Conservation (phyloP, 2,888 invertebrate genomes). For the Temnothorax unifasciatus region DNA sequence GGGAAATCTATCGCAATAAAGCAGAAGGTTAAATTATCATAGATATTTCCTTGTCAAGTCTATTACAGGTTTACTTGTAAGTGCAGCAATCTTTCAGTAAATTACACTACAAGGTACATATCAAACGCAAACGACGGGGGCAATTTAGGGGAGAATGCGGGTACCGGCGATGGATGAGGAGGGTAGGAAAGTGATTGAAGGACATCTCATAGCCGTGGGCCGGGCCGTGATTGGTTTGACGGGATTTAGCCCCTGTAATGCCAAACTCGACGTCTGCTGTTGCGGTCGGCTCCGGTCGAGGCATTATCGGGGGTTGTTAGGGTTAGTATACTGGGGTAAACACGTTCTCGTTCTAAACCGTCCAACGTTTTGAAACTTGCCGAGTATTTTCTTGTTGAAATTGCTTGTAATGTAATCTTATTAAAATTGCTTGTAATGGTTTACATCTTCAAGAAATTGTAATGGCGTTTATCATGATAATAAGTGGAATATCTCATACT, state of each 20-base stretch:
- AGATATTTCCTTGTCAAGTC: neutral
- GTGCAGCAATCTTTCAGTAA: neutral
- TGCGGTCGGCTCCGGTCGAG: slow-evolving; percentile 71
- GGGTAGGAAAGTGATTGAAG: slow-evolving; percentile 50
- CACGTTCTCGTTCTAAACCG: slow-evolving; percentile 71
- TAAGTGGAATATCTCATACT: neutral
- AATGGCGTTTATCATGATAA: neutral
- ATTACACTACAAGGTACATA: slow-evolving; percentile 9
- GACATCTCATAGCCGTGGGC: slow-evolving; percentile 47
- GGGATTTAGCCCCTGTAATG: slow-evolving; percentile 74
- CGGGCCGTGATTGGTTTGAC: slow-evolving; percentile 72
- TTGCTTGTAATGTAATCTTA: slow-evolving; percentile 31
- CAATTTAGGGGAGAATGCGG: slow-evolving; percentile 16
- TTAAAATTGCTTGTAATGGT: slow-evolving; percentile 49
- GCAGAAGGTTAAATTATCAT: slow-evolving; percentile 3
- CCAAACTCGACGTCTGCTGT: slow-evolving; percentile 74
- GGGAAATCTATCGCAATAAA: neutral
- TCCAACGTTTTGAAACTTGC: slow-evolving; percentile 69
- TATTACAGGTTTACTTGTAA: neutral
- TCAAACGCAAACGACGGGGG: neutral
- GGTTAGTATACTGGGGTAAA: slow-evolving; percentile 74
- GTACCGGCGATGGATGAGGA: neutral
- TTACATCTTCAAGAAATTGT: neutral
- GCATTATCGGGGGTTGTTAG: slow-evolving; percentile 69
- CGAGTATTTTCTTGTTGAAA: slow-evolving; percentile 55